These are phyloP conservation scores for Harpagifer antarcticus DNA, from an alignment of 2,797 vertebrate species.

Conservation along the genomic window DNA sequence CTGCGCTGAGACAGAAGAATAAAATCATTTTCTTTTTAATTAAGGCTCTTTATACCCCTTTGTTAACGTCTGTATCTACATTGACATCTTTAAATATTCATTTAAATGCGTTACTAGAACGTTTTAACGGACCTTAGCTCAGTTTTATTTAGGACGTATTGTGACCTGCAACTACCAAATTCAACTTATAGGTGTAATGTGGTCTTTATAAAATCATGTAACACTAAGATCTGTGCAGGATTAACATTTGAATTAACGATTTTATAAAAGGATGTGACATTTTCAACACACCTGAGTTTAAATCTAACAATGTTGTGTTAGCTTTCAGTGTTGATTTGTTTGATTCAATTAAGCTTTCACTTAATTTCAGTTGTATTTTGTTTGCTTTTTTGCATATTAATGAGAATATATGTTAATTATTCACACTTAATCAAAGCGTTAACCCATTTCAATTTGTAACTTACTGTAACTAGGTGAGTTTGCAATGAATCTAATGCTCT, in stretches of 20 bases:
- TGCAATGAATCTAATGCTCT: not conserved
- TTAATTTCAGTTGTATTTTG: no score
- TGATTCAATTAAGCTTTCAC: not conserved
- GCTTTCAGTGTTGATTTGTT: not conserved
- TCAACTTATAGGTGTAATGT: not conserved
- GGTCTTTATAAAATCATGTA: not conserved
- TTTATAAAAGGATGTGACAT: not conserved
- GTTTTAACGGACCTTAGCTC: no score
- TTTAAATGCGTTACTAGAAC: no score
- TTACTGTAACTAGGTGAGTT: not conserved
- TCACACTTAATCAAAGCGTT: not conserved
- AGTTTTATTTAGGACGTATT: not conserved
- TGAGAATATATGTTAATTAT: not conserved
- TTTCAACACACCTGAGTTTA: conserved; percentile 1
- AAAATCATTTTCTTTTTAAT: no score
- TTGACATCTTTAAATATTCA: not conserved
- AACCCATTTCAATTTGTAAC: not conserved
- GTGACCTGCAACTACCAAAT: not conserved
- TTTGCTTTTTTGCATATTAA: not conserved
- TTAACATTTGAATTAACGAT: not conserved
- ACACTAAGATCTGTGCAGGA: conserved; percentile 1
- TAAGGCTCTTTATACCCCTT: no score
- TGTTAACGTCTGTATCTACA: not conserved
- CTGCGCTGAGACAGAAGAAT: not conserved
- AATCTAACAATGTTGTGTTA: not conserved